These are phyloP conservation scores for Clarias gariepinus DNA, from an alignment of 2,113 vertebrate species.

Conservation along the genomic window DNA sequence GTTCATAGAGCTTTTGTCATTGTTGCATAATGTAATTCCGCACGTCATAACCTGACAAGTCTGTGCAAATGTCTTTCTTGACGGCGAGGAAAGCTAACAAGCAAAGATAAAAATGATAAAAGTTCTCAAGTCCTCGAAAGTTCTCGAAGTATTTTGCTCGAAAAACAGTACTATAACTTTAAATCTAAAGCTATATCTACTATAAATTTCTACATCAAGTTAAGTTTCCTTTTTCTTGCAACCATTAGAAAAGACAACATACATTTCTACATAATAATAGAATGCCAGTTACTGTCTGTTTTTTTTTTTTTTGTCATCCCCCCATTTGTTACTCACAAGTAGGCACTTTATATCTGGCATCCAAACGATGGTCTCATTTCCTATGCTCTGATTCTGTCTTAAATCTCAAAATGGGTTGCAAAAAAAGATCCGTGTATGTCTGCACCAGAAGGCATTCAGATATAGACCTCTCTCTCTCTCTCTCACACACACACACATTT, in stretches of 20 bases:
- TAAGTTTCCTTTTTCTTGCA: background rate
- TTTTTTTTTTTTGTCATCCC: background rate
- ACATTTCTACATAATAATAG: background rate
- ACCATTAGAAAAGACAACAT: background rate
- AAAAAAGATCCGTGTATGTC: constrained; percentile 7
- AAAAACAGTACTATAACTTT: background rate
- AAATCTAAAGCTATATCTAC: too few relatives aligned
- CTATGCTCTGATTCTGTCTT: constrained; percentile 12
- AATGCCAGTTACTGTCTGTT: background rate
- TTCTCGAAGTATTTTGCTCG: background rate
- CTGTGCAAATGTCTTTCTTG: background rate
- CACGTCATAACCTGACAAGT: constrained; percentile 6
- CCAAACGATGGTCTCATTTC: constrained; percentile 43
- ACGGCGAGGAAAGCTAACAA: background rate
- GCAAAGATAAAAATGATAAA: background rate
- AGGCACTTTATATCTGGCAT: constrained; percentile 28
- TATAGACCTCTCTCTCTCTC: constrained; percentile 15
- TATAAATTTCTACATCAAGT: background rate
- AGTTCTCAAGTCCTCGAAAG: background rate
- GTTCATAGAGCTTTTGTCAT: constrained; percentile 16
- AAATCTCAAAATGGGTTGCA: background rate
- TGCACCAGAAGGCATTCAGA: background rate
- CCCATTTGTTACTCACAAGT: constrained; percentile 29
- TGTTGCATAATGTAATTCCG: constrained; percentile 10
- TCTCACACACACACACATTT: background rate